A percentile compares a stretch with the other conserved stretches of the same genome.
Evolutionary conservation across 2,888 invertebrate species (phyloP).

Genomic region (Dexiosoma caninum): DNA sequence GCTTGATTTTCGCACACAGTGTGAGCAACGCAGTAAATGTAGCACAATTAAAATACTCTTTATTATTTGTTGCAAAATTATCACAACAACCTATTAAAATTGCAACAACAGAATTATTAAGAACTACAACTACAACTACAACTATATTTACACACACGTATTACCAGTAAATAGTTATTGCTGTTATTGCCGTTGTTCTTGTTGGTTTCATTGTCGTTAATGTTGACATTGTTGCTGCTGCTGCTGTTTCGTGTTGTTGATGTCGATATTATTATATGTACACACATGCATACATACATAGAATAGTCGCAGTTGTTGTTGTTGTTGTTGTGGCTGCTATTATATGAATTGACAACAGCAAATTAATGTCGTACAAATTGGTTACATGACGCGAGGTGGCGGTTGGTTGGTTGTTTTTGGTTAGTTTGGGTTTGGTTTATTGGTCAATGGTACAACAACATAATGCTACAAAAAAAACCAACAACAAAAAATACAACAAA

Average conservation of each 20-base stretch:
- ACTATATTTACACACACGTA: slow-evolving; percentile 41
- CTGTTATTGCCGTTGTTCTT: slow-evolving; percentile 33
- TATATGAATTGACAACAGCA: slow-evolving; percentile 64
- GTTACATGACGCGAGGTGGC: slow-evolving; percentile 62
- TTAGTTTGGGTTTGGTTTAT: slow-evolving; percentile 61
- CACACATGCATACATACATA: too few species aligned
- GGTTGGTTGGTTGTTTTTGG: slow-evolving; percentile 53
- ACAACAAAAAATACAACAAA: slow-evolving; percentile 36
- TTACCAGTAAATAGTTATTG: slow-evolving; percentile 16
- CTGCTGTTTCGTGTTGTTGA: slow-evolving; percentile 26
- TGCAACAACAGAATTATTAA: slow-evolving; percentile 8
- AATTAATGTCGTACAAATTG: slow-evolving; percentile 67
- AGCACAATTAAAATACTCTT: slow-evolving; percentile 15
- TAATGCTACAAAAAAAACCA: slow-evolving; percentile 43
- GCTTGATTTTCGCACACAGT: too few species aligned
- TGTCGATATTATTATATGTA: slow-evolving; percentile 21
- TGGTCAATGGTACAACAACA: slow-evolving; percentile 52
- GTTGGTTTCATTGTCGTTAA: slow-evolving; percentile 36
- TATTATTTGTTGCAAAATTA: slow-evolving; percentile 47
- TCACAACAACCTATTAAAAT: slow-evolving; percentile 30
- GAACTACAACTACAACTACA: slow-evolving; percentile 2
- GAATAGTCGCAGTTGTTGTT: not conserved
- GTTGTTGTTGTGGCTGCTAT: slow-evolving; percentile 34
- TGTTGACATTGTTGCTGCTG: slow-evolving; percentile 22
- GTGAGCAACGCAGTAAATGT: not conserved